phyloP scores from a whole-genome alignment of 2,113 vertebrate species.

The Gambusia affinis region DNA sequence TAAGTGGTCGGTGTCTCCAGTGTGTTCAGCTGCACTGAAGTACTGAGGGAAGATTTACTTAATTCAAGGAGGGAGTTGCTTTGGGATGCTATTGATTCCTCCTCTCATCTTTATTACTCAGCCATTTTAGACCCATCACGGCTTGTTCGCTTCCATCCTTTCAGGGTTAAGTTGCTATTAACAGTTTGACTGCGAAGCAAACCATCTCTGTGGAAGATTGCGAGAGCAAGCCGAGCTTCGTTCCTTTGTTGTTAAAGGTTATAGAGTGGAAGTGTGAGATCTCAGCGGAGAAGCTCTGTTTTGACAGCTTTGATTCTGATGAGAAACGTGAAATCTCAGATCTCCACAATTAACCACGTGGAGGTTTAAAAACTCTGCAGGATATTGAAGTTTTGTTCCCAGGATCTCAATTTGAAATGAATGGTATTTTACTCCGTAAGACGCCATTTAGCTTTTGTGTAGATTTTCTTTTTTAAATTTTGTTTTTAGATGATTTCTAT shows the following conservation, averaged over 20 bases:
- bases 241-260: conserved; percentile 39
- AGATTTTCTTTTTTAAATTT: conserved; percentile 12
- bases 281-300: conserved; percentile 23
- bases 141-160: background rate
- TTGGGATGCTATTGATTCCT: conserved; percentile 30
- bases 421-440: conserved; percentile 23
- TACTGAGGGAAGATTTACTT: conserved; percentile 29
- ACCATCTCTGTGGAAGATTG: conserved; percentile 1
- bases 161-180: conserved; percentile 10
- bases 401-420: conserved; percentile 23
- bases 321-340: conserved; percentile 17
- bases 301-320: conserved; percentile 17
- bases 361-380: conserved; percentile 9
- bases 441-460: conserved; percentile 46
- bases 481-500: conserved; percentile 16
- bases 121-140: background rate
- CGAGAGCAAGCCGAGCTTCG: conserved; percentile 16
- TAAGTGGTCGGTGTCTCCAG: conserved; percentile 41
- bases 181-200: conserved; percentile 13
- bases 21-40: conserved; percentile 30
- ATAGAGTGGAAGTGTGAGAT: conserved; percentile 23
- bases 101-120: conserved; percentile 28
- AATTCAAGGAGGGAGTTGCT: conserved; percentile 28
- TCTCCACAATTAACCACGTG: conserved; percentile 2
- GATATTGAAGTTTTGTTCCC: conserved; percentile 1